Evolutionary conservation across 2,888 invertebrate genomes (phyloP).

Genomic region (Polietes domitor): DNA sequence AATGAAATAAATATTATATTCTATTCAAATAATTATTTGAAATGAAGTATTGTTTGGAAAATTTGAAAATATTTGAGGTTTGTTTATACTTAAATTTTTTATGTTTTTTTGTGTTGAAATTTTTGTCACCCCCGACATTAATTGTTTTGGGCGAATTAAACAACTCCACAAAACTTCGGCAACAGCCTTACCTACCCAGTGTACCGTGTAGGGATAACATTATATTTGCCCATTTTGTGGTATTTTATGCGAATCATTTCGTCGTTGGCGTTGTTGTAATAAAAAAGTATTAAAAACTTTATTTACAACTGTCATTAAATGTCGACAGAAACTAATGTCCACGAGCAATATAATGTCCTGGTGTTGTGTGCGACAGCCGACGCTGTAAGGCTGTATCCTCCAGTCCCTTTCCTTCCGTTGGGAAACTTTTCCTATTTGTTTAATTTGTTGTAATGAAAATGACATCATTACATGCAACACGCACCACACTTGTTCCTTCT

Average conservation of each 20-base stretch:
- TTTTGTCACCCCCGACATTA: too few species aligned
- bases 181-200: background rate
- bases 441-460: constrained; percentile 28
- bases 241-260: background rate
- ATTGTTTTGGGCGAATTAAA: too few species aligned
- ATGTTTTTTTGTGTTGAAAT: too few species aligned
- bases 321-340: constrained; percentile 27
- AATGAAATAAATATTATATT: too few species aligned
- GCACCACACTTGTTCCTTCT: constrained; percentile 5
- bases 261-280: too few species aligned
- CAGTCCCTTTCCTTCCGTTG: background rate
- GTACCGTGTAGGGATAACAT: background rate
- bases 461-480: constrained; percentile 42
- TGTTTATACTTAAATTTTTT: too few species aligned
- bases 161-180: background rate
- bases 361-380: background rate
- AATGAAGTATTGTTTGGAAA: too few species aligned
- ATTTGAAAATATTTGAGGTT: too few species aligned
- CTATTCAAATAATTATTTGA: too few species aligned
- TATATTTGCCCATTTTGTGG: background rate
- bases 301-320: constrained; percentile 52
- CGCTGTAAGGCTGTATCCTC: background rate
- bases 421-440: constrained; percentile 14
- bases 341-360: constrained; percentile 7
- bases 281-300: constrained; percentile 40